Percentiles rank a stretch among this genome's conserved stretches.
phyloP scores from a whole-genome alignment of 2,888 invertebrate species.

The Stegana nigrithorax region DNA sequence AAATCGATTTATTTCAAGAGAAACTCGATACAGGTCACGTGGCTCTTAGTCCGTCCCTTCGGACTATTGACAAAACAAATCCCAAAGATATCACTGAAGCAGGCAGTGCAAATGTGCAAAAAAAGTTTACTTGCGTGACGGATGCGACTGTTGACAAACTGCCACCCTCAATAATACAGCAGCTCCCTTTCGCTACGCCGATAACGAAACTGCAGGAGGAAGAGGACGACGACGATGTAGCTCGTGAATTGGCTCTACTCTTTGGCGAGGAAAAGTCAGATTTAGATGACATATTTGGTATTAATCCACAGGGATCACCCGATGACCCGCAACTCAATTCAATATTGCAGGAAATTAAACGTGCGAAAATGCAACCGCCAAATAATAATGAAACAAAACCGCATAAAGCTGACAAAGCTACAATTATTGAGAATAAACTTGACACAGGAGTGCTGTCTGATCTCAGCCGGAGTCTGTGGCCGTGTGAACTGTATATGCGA shows the following conservation, averaged over 20 bases:
- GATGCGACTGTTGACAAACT: neutral
- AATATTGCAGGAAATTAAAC: constrained; percentile 52
- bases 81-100: too few species aligned
- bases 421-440: neutral
- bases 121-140: too few species aligned
- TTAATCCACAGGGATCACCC: constrained; percentile 40
- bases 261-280: constrained; percentile 58
- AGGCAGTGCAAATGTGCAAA: too few species aligned
- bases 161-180: neutral
- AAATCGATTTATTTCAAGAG: constrained; percentile 61
- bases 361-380: constrained; percentile 16
- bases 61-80: too few species aligned
- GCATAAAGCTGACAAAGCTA: neutral
- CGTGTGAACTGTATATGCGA: constrained; percentile 63
- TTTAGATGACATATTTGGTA: constrained; percentile 62
- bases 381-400: too few species aligned
- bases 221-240: constrained; percentile 49
- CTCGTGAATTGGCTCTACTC: constrained; percentile 53
- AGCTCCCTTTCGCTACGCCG: too few species aligned
- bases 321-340: constrained; percentile 51
- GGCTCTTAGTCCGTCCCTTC: too few species aligned
- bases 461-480: constrained; percentile 61
- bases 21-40: constrained; percentile 46
- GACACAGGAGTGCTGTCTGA: constrained; percentile 24
- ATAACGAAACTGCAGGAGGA: too few species aligned